Conservation (phyloP, 2,113 vertebrate genomes). For the Tringa solitaria region DNA sequence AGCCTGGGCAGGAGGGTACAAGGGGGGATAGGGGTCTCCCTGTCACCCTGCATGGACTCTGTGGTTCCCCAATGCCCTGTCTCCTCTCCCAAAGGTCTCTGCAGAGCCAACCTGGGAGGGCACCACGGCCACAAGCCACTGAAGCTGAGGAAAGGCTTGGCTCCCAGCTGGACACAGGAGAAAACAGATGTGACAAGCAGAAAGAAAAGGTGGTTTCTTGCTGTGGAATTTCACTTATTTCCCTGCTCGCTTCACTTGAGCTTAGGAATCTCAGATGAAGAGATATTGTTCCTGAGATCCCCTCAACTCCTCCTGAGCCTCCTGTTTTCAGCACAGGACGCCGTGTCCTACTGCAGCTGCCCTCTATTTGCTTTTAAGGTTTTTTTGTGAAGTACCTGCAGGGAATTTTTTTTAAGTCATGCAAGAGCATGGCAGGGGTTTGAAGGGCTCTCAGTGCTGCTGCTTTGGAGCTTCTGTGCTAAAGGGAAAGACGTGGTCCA, state of each 20-base stretch:
- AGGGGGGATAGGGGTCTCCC: fast-evolving
- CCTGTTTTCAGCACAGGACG: neutral
- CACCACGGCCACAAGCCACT: fast-evolving
- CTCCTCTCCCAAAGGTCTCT: neutral
- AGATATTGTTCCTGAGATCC: neutral
- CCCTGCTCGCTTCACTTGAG: neutral
- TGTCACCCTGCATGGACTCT: neutral
- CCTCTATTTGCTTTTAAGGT: neutral
- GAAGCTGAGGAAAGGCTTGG: neutral
- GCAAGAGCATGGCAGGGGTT: neutral
- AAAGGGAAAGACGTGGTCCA: neutral
- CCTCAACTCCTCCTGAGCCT: neutral
- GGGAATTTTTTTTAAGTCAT: neutral
- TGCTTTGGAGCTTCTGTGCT: neutral
- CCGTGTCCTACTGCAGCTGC: neutral
- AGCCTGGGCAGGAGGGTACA: neutral
- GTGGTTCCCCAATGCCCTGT: neutral
- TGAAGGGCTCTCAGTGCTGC: neutral
- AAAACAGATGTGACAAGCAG: neutral
- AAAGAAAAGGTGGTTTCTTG: neutral
- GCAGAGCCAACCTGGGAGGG: neutral
- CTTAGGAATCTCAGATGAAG: neutral
- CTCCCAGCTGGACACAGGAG: neutral
- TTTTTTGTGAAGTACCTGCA: neutral
- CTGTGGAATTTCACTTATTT: neutral